A percentile compares a stretch with the other conserved stretches of the same genome.
phyloP scores from a whole-genome alignment of 2,113 vertebrate genomes.

The Tetrax tetrax region DNA sequence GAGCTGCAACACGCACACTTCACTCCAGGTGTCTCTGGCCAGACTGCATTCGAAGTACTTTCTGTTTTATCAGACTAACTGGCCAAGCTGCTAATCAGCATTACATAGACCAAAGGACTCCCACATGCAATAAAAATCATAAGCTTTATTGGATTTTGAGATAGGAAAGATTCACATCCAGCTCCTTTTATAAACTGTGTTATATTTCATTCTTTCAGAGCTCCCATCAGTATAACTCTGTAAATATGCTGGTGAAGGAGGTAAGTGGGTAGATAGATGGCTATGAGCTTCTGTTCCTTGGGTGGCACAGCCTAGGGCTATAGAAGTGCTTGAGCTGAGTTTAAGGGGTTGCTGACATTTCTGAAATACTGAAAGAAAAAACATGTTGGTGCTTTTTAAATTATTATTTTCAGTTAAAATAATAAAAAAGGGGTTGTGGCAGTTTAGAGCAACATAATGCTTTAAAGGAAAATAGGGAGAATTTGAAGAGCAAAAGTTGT shows the following conservation, averaged over 20 bases:
- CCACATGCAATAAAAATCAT: slow-evolving; percentile 48
- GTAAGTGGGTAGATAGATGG: not conserved
- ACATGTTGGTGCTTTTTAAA: not conserved
- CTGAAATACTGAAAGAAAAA: not conserved
- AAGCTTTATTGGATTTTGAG: slow-evolving; percentile 64
- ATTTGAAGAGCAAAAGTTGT: not conserved
- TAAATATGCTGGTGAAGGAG: not conserved
- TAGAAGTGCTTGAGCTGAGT: not conserved
- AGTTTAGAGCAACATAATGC: not conserved
- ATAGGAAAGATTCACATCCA: not conserved
- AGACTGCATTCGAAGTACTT: not conserved
- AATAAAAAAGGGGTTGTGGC: not conserved
- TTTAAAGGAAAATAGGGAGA: slow-evolving; percentile 13
- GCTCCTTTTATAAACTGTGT: slow-evolving; percentile 38
- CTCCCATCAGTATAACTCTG: not conserved
- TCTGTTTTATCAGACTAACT: slow-evolving; percentile 23
- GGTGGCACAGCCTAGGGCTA: slow-evolving; percentile 18
- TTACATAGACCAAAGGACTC: slow-evolving; percentile 39
- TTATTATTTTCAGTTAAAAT: slow-evolving; percentile 16
- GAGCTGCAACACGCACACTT: not conserved
- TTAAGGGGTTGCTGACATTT: not conserved
- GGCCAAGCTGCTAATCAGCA: slow-evolving; percentile 20
- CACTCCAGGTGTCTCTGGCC: not conserved
- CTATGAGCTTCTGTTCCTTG: not conserved
- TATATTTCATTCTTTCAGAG: not conserved